phyloP scores from a whole-genome alignment of 2,797 vertebrate genomes.

The Cirrhinus molitorella region DNA sequence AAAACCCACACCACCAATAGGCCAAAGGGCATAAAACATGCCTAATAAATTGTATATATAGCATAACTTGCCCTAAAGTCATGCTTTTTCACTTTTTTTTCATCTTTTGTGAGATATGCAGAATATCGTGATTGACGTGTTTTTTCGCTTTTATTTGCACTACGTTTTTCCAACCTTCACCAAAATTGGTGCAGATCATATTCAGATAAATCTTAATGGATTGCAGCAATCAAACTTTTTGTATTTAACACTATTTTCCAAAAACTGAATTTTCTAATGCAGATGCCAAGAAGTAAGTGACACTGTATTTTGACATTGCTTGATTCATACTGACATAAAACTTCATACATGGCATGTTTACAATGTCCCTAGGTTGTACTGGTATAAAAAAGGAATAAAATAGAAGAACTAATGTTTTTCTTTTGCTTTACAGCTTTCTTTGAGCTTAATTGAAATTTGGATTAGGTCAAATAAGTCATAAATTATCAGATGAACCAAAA shows the following conservation, averaged over 20 bases:
- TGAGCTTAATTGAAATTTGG: neutral
- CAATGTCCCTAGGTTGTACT: neutral
- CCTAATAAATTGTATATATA: neutral
- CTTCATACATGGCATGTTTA: neutral
- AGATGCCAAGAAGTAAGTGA: neutral
- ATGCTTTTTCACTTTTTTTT: no score
- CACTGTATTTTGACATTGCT: neutral
- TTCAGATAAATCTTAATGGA: neutral
- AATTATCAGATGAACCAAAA: neutral
- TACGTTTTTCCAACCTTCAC: neutral
- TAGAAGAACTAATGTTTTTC: neutral
- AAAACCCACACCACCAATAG: neutral
- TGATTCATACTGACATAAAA: neutral
- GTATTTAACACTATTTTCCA: neutral
- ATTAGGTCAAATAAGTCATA: neutral
- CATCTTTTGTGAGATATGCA: no score
- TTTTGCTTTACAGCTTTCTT: neutral
- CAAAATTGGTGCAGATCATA: constrained; percentile 2
- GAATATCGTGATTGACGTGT: neutral
- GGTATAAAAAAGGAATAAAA: neutral
- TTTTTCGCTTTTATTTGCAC: neutral
- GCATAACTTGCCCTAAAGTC: neutral
- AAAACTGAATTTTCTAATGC: neutral
- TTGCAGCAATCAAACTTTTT: neutral
- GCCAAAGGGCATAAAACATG: neutral